Base-by-base conservation (phyloP, 2,797 vertebrate species). In the Artibeus jamaicensis region DNA sequence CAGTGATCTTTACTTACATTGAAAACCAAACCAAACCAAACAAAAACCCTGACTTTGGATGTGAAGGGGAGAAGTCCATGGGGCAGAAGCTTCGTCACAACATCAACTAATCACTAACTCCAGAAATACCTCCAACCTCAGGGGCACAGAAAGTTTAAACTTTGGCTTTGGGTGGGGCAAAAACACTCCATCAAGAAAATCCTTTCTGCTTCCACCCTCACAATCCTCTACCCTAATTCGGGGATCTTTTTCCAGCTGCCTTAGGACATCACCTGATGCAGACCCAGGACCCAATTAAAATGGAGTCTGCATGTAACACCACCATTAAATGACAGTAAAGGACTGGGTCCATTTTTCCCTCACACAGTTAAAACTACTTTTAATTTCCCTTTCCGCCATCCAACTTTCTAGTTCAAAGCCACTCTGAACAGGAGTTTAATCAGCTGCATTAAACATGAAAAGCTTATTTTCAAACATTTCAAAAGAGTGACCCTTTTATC, bases 401-500 rank as follows among this genome's bases (percentile, higher is more conserved):
- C n/a, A 57, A 82, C 22, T 46, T 77, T 88, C 34, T 29, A 26
- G 50, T 32, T 88, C 59, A 91, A 86, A 93, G 71, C 26, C 18
- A 70, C 42, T 89, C 70, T 48, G 57, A 94, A 48, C 15, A 95
- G 67, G 29, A 53, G n/a, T 18, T 77, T 70, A 85, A 26, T 84
- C 57, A 57, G n/a, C 42, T 93, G 46, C 39, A 50, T 53, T 55
- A 86, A 96, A 82, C 62, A 67, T 67, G n/a, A 92, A 89, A 71
- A 50, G 78, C 32, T 46, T 93, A 71, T 73, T 81, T 96, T 94
- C 74, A 48, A 93, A 86, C 37, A 65, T 86, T 92, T 89, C 74
- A 57, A 42, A 95, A 55, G 11, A 44, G 19, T 48, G 18, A 78
- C 1, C 29, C 29, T 73, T 48, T 87, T 82, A 89, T 18, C 79